These are phyloP conservation scores for Pollenia labialis DNA, from an alignment of 2,888 invertebrate species.

Conservation along the genomic window DNA sequence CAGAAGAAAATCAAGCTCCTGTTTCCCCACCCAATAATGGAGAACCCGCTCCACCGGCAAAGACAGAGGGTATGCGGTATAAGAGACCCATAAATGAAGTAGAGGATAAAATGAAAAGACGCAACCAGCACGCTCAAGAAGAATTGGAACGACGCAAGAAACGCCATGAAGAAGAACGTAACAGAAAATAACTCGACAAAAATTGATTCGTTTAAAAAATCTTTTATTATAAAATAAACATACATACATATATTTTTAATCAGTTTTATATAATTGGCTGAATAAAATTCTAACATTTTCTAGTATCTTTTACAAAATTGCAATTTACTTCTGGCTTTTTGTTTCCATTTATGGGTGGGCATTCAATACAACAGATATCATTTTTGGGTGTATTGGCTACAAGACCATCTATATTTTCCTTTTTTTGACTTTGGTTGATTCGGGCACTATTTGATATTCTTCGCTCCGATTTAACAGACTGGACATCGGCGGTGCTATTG, in stretches of 20 bases:
- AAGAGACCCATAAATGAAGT: slow-evolving; percentile 15
- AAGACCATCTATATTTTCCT: slow-evolving; percentile 81
- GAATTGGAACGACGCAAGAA: slow-evolving; percentile 46
- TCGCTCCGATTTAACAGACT: slow-evolving; percentile 69
- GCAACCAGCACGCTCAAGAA: slow-evolving; percentile 49
- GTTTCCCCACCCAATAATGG: slow-evolving; percentile 53
- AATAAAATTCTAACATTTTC: slow-evolving; percentile 77
- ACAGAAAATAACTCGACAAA: background rate
- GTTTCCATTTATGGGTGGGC: slow-evolving; percentile 81
- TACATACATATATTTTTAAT: background rate
- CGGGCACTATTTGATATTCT: slow-evolving; percentile 76
- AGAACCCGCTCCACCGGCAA: slow-evolving; percentile 1
- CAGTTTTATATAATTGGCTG: background rate
- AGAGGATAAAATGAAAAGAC: slow-evolving; percentile 63
- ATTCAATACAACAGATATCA: slow-evolving; percentile 81
- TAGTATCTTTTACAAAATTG: slow-evolving; percentile 77
- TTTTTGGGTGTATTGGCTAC: slow-evolving; percentile 80
- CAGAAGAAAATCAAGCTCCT: slow-evolving; percentile 16
- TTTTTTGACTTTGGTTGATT: slow-evolving; percentile 66
- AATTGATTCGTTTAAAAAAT: background rate
- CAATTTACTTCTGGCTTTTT: slow-evolving; percentile 78
- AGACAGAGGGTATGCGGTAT: background rate
- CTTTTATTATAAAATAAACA: background rate
- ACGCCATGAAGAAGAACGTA: slow-evolving; percentile 56
- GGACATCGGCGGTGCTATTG: background rate